These are phyloP conservation scores for Ailurus styani DNA, from an alignment of 2,113 vertebrate species.

Conservation along the genomic window DNA sequence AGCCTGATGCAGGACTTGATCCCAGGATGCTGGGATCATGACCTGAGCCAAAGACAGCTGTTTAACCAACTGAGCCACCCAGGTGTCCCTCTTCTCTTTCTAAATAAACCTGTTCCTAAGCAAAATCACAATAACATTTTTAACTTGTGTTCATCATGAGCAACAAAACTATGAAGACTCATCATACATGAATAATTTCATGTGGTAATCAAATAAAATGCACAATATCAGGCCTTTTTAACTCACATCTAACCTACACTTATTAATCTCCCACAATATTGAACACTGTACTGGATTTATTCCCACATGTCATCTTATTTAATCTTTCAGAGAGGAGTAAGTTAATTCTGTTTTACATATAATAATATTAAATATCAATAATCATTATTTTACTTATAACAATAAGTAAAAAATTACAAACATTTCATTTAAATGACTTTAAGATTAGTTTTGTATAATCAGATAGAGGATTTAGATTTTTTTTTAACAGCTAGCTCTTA, in stretches of 20 bases:
- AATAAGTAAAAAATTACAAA: not conserved
- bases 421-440: not conserved
- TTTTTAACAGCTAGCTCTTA: not conserved
- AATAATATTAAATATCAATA: not conserved
- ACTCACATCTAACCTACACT: not conserved
- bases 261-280: not conserved
- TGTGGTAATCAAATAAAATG: slow-evolving; percentile 19
- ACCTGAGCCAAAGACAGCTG: too few species aligned
- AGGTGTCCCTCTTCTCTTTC: not conserved
- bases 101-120: not conserved
- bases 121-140: not conserved
- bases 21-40: too few species aligned
- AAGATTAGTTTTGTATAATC: not conserved
- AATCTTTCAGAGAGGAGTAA: not conserved
- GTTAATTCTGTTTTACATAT: not conserved
- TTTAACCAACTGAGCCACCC: too few species aligned
- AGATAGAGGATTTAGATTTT: not conserved
- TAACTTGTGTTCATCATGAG: not conserved
- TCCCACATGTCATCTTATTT: not conserved
- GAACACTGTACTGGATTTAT: not conserved
- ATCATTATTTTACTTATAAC: not conserved
- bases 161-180: not conserved
- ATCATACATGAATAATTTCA: not conserved
- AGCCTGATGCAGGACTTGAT: too few species aligned
- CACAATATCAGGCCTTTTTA: not conserved